phyloP scores from a whole-genome alignment of 1,140 invertebrate species.

The Portunus trituberculatus region DNA sequence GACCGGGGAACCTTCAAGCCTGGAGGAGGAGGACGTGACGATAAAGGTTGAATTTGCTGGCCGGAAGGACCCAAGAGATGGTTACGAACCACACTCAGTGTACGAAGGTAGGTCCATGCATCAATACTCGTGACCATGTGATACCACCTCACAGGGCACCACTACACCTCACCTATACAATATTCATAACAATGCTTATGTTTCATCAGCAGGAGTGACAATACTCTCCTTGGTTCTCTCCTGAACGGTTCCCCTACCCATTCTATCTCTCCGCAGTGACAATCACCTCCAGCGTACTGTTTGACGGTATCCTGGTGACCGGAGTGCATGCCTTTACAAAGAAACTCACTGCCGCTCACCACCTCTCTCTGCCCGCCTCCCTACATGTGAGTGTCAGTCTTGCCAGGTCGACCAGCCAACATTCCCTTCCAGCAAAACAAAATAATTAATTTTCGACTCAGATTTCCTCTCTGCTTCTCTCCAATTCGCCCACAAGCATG shows the following conservation, averaged over 20 bases:
- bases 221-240: neutral
- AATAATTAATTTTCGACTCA: too few relatives aligned
- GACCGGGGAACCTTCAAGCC: slow-evolving; percentile 65
- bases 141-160: too few relatives aligned
- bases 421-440: too few relatives aligned
- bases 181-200: too few relatives aligned
- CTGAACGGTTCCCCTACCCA: neutral
- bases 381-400: slow-evolving; percentile 50
- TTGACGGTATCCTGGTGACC: slow-evolving; percentile 74
- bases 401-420: too few relatives aligned
- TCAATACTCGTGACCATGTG: too few relatives aligned
- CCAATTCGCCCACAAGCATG: too few relatives aligned
- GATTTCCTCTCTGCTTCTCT: too few relatives aligned
- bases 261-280: slow-evolving; percentile 42
- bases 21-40: slow-evolving; percentile 53
- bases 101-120: slow-evolving; percentile 67
- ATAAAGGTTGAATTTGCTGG: slow-evolving; percentile 63
- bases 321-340: slow-evolving; percentile 72
- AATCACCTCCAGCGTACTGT: slow-evolving; percentile 64
- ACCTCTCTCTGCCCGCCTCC: slow-evolving; percentile 60
- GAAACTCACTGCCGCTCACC: slow-evolving; percentile 45
- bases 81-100: slow-evolving; percentile 68
- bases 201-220: neutral
- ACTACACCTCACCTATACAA: too few relatives aligned
- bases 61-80: slow-evolving; percentile 47